phyloP scores from a whole-genome alignment of 2,888 invertebrate species.

The Coenonympha glycerion region DNA sequence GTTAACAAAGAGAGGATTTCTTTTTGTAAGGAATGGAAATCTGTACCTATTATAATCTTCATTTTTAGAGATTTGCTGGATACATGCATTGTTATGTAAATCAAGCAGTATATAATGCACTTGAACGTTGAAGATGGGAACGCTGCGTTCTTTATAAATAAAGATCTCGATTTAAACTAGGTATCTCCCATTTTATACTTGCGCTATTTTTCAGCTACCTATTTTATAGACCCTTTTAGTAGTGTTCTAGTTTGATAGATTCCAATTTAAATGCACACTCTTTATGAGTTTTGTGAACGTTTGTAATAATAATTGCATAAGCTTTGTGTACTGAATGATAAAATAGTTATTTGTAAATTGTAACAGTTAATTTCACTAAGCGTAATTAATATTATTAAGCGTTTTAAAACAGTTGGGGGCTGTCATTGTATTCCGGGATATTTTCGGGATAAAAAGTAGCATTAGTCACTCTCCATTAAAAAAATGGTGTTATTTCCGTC shows the following conservation, averaged over 20 bases:
- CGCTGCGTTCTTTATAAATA: neutral
- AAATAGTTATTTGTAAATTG: too few species aligned
- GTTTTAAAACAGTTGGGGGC: too few species aligned
- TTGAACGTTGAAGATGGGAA: neutral
- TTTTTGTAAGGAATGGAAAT: neutral
- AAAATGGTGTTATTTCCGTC: constrained; percentile 13
- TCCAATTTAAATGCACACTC: too few species aligned
- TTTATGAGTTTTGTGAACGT: too few species aligned
- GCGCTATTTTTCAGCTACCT: neutral
- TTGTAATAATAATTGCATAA: too few species aligned
- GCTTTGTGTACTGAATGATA: too few species aligned
- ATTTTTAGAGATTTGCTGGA: constrained; percentile 2
- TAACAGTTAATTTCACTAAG: too few species aligned
- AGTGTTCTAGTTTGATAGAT: too few species aligned
- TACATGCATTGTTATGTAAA: constrained; percentile 4
- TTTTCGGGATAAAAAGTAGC: constrained; percentile 3
- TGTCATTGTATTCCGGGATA: too few species aligned
- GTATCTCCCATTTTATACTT: neutral
- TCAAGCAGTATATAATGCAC: neutral
- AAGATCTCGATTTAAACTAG: neutral
- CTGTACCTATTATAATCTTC: neutral
- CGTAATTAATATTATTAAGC: too few species aligned
- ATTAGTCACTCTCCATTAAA: constrained; percentile 10
- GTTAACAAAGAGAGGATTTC: neutral
- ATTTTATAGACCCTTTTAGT: neutral